A percentile compares a stretch with the other conserved stretches of the same genome.
Conservation (phyloP, 2,797 vertebrate species). For the Sebastolobus alascanus region DNA sequence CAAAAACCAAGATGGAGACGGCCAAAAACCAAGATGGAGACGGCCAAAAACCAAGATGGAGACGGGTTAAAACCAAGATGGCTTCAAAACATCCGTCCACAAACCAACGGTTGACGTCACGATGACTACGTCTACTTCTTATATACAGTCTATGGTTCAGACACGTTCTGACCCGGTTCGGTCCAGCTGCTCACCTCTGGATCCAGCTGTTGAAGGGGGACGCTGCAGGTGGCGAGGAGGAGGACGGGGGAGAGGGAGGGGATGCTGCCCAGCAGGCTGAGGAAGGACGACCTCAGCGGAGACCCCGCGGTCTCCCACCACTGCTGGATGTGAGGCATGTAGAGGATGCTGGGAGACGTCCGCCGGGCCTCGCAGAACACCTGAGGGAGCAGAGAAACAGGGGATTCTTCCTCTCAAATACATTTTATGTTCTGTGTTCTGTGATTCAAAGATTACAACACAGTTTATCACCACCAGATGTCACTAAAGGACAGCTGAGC, state of each 20-base stretch:
- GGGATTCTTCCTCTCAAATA: too few species aligned
- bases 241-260: conserved; percentile 92
- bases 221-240: conserved; percentile 90
- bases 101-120: too few species aligned
- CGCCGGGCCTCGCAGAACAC: conserved; percentile 87
- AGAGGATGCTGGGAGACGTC: conserved; percentile 92
- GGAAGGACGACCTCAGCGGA: conserved; percentile 89
- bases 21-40: too few species aligned
- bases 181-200: conserved; percentile 83
- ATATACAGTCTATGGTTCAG: too few species aligned
- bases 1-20: too few species aligned
- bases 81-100: too few species aligned
- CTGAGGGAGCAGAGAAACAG: conserved; percentile 20
- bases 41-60: too few species aligned
- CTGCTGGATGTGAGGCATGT: conserved; percentile 89
- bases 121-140: too few species aligned
- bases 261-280: conserved; percentile 88
- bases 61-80: too few species aligned
- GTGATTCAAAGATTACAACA: background rate
- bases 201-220: conserved; percentile 79
- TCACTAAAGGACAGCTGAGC: background rate
- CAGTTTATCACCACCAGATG: background rate
- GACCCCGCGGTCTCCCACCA: conserved; percentile 92
- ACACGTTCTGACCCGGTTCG: background rate
- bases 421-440: background rate